Percentiles rank a stretch among this genome's conserved stretches.
Conservation (phyloP, 2,113 vertebrate genomes). For the Limanda limanda region DNA sequence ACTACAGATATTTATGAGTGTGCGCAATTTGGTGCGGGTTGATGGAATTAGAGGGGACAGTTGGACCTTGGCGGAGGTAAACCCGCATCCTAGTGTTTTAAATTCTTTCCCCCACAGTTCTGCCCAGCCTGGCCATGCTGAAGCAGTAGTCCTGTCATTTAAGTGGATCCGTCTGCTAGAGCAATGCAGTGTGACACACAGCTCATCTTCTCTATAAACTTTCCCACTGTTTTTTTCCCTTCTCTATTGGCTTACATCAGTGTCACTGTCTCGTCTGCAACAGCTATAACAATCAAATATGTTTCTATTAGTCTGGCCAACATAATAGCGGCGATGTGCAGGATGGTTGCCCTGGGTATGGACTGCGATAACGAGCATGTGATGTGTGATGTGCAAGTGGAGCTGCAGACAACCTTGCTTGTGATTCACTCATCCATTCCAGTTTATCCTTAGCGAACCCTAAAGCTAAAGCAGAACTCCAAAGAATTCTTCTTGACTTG, state of each 20-base stretch:
- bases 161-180: neutral
- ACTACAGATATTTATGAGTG: neutral
- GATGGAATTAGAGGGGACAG: neutral
- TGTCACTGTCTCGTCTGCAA: neutral
- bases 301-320: constrained; percentile 5
- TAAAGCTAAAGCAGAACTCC: neutral
- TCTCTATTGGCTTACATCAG: neutral
- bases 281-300: neutral
- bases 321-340: constrained; percentile 16
- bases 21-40: neutral
- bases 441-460: constrained; percentile 10
- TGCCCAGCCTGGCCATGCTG: neutral
- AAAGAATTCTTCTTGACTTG: neutral
- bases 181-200: neutral
- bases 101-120: neutral
- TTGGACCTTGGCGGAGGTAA: too few relatives aligned
- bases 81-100: neutral
- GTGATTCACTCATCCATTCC: constrained; percentile 12
- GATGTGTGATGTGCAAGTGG: neutral
- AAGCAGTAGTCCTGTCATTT: constrained; percentile 16
- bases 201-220: constrained; percentile 13
- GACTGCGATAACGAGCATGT: constrained; percentile 17
- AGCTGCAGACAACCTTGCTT: neutral
- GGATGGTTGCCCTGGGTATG: neutral
- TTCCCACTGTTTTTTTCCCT: neutral